A percentile compares a stretch with the other conserved stretches of the same genome.
phyloP scores from a whole-genome alignment of 2,113 vertebrate genomes.

The Pagrus major region DNA sequence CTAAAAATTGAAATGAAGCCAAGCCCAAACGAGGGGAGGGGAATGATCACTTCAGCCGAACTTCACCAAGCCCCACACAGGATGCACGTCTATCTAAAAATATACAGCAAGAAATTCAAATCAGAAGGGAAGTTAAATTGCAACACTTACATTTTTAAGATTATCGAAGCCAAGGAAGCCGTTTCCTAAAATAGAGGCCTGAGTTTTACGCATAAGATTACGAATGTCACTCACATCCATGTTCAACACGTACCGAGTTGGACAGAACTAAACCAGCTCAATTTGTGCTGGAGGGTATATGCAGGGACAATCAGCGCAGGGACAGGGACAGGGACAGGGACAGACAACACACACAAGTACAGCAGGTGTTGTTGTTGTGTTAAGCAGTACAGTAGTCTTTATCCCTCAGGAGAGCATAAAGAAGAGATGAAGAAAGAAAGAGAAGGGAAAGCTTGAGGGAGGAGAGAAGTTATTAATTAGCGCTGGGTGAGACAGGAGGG shows the following conservation, averaged over 20 bases:
- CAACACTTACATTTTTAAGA: constrained; percentile 73
- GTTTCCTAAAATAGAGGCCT: constrained; percentile 70
- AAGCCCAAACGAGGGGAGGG: neutral
- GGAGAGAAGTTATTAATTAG: constrained; percentile 72
- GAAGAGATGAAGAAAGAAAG: constrained; percentile 38
- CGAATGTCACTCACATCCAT: constrained; percentile 75
- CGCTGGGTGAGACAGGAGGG: constrained; percentile 24
- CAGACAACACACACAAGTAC: constrained; percentile 44
- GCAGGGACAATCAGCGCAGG: constrained; percentile 20
- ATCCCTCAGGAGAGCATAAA: constrained; percentile 58
- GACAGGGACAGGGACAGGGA: constrained; percentile 49
- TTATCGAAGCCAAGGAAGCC: constrained; percentile 51
- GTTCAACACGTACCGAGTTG: constrained; percentile 8
- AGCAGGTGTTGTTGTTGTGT: constrained; percentile 84
- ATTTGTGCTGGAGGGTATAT: neutral
- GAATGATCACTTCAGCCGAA: neutral
- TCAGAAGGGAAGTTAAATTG: constrained; percentile 11
- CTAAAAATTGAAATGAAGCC: neutral
- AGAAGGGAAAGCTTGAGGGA: constrained; percentile 47
- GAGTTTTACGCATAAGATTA: constrained; percentile 76
- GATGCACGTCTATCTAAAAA: constrained; percentile 12
- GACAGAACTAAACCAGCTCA: neutral
- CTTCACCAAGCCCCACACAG: neutral
- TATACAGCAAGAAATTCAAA: neutral
- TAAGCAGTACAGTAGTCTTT: constrained; percentile 60